Evolutionary conservation across 2,888 invertebrate genomes (phyloP), one percentile per base, ranked within the genome.

Genomic region (Criorhina ranunculi): DNA sequence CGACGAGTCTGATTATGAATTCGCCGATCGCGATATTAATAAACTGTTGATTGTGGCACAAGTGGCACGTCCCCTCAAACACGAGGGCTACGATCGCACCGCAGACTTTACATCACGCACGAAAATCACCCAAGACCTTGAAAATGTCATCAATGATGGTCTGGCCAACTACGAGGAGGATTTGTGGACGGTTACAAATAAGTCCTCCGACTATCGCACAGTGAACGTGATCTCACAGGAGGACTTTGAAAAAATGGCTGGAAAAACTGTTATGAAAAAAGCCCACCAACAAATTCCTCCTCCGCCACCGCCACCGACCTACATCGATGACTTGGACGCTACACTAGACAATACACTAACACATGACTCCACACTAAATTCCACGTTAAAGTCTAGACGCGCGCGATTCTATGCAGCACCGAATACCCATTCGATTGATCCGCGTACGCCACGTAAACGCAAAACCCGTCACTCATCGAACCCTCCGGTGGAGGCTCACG

Each of bases 61-160:
- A 93, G 88, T 90, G 86, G 92, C 93, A 62, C 93, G 95, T 82
- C 93, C 93, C 37, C 95, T 95, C 7, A 97, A 96, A 87, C 98
- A 98, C 91, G 97, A 97, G 88, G 96, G 96, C 11, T 95, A 96
- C 88, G 99, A 99, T 93, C 94, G 97, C 53, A 97, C 97, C 2
- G 98, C 97, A 0, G 98, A 98, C 89, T 96, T 95, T 95, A 95
- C 95, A 82, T 96, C 97, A 0, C 93, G 99, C 86, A 96, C 97
- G 44, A 98, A 98, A 94, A 98, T 99, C 93, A 96, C 97, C 7
- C 97, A 98, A 92, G 98, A 99, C 90, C 93, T 99, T 88, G 98
- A 96, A 88, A 96, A 98, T 93, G 96, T 97, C 49, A 99, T 99
- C 88, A 98, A 98, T 88, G 98, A 99, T 91, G 99, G 99, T n/a